These are phyloP conservation scores for Varanus salvator DNA, from an alignment of 2,113 vertebrate genomes.

Conservation along the genomic window DNA sequence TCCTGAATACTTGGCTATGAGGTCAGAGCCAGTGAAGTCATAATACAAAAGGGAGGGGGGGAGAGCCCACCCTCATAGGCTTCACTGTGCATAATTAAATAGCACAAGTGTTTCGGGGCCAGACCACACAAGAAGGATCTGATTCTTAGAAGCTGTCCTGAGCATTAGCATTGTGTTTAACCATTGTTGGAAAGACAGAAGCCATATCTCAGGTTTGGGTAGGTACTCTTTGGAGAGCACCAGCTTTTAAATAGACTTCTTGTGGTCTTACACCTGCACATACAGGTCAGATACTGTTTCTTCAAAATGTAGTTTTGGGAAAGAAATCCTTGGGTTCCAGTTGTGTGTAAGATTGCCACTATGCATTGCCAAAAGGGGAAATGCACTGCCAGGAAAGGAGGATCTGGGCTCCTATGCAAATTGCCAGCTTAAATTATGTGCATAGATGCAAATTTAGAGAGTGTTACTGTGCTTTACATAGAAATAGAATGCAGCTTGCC, in stretches of 20 bases:
- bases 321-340: neutral
- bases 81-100: slow-evolving; percentile 1
- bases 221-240: neutral
- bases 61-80: neutral
- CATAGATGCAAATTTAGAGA: neutral
- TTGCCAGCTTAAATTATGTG: neutral
- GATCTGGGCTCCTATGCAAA: neutral
- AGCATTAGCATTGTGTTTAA: neutral
- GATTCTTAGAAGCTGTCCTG: neutral
- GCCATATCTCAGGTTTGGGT: neutral
- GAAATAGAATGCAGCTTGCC: too few relatives aligned
- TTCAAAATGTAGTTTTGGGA: neutral
- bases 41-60: neutral
- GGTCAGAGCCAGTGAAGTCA: slow-evolving; percentile 30
- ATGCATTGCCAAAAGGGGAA: neutral
- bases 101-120: slow-evolving; percentile 3
- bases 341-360: neutral
- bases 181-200: neutral
- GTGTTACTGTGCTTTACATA: neutral
- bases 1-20: slow-evolving; percentile 20
- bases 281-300: neutral
- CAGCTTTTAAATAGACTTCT: neutral
- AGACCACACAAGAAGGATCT: neutral
- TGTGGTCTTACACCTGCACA: neutral
- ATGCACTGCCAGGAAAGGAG: neutral